Base-by-base conservation (phyloP, 2,113 vertebrate genomes). In the Bufo gargarizans region DNA sequence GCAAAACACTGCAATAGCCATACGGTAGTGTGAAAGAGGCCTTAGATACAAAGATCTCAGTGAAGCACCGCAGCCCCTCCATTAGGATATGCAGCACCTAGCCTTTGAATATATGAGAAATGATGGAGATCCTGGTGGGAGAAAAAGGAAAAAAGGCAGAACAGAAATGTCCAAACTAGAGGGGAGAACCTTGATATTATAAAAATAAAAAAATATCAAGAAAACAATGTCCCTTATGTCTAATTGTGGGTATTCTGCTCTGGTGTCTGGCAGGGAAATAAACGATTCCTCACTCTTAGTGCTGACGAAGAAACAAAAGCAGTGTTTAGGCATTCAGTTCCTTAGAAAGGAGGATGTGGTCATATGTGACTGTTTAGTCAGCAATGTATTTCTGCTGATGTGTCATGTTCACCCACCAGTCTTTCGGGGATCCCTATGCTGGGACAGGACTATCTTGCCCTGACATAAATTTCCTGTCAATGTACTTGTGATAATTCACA, bases 311-410 rank as follows among this genome's bases (percentile, higher is more conserved):
- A 83, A 83, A 53, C 61, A 83, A 22, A 65, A 19, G 20, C 43
- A 83, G 19, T 22, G 5, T 65, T 63, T 53, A 22, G 55, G 17
- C 58, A n/a, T 65, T 20, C 72, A 78, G 58, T 65, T 77, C 3
- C 76, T 86, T 67, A 22, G 85, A 65, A 53, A 19, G 59, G 22
- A 86, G 85, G 85, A 86, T 78, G 85, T 86, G 85, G 85, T 86
- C 11, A 53, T 65, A 53, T 77, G n/a, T 77, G 6, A 86, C 8
- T 78, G 74, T 61, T n/a, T 47, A 78, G 74, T 86, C 85, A 86
- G 85, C 74, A 33, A 12, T 77, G 74, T 84, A 6, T 49, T 84
- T 56, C 74, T 63, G 58, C 16, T 50, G 56, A 77, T 43, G 58
- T 3, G 10, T 50, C 71, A 63, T 86, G 2, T 78, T 43, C 49